Evolutionary conservation across 2,797 vertebrate genomes (phyloP), one percentile per base, ranked within the genome.

Genomic region (Mergus octosetaceus): DNA sequence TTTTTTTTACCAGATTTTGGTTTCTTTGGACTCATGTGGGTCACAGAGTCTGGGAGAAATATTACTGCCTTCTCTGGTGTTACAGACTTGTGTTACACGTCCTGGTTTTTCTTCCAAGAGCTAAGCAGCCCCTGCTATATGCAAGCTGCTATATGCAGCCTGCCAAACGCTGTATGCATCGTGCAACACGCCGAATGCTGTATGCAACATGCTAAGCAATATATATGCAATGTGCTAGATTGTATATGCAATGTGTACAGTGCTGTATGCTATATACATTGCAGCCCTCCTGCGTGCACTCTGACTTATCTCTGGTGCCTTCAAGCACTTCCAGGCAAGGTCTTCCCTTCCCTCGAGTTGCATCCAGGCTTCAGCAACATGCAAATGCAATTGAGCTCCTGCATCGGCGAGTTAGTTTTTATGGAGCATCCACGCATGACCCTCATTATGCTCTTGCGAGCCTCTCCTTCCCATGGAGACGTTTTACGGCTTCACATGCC

Each of bases 361-460:
- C 34, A 21, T 13, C 51, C 69, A 36, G 58, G 56, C 20, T 72
- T 25, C 36, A 36, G 57, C 28, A 3, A 3, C 5, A 0, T 15
- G 58, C 64, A 12, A 56, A 30, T 1, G 22, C 39, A 13, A 9
- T 45, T 75, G 13, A 4, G 39, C 34, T 88, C 53, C 62, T 20
- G 34, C n/a, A 7, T 14, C 11, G 3, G 0, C 7, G 60, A 2
- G 6, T 7, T 19, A 2, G 6, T 3, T 57, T 10, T 20, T 8
- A 7, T 2, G 71, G 64, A 91, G 51, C 87, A 68, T 39, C 80
- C 47, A 51, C 74, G 17, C 1, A 1, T 4, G 47, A 17, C 20
- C 3, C 28, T 27, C 11, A 5, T 6, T 24, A 1, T 0, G 3
- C 13, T 38, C 69, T 79, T 12, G 0, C 4, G 8, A 45, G 28